phyloP scores from a whole-genome alignment of 2,888 invertebrate genomes.

The Eurois occulta region DNA sequence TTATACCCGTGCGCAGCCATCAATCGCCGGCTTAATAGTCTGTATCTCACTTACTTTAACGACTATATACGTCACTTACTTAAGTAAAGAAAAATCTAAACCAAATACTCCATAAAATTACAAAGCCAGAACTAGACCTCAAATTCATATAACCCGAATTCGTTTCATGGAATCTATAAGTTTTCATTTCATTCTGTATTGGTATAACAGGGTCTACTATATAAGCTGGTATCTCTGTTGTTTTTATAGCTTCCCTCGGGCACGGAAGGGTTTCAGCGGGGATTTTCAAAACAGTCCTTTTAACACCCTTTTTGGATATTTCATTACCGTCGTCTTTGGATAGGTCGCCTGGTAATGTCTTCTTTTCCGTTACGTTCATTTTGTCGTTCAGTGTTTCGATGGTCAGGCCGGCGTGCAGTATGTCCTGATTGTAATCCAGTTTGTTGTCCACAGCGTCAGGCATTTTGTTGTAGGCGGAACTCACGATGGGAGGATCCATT shows the following conservation, averaged over 20 bases:
- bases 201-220: conserved; percentile 85
- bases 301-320: conserved; percentile 80
- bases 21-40: conserved; percentile 76
- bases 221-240: conserved; percentile 81
- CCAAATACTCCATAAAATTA: conserved; percentile 79
- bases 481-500: conserved; percentile 90
- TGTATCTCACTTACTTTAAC: conserved; percentile 80
- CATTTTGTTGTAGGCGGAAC: conserved; percentile 88
- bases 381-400: conserved; percentile 82
- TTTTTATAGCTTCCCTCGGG: conserved; percentile 81
- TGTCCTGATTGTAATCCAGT: conserved; percentile 82
- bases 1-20: conserved; percentile 70
- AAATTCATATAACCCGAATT: conserved; percentile 73
- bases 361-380: conserved; percentile 81
- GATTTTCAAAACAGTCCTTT: conserved; percentile 84
- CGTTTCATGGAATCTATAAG: conserved; percentile 83
- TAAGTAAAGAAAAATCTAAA: conserved; percentile 85
- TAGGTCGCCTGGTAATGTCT: conserved; percentile 71
- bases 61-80: conserved; percentile 76
- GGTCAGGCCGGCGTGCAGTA: conserved; percentile 81
- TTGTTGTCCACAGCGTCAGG: conserved; percentile 77
- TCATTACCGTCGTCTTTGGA: conserved; percentile 73
- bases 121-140: conserved; percentile 65
- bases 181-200: conserved; percentile 88
- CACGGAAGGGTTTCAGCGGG: conserved; percentile 85